These are phyloP conservation scores for Stomatorhinus ivindoensis DNA, from an alignment of 2,113 vertebrate species.

Conservation along the genomic window DNA sequence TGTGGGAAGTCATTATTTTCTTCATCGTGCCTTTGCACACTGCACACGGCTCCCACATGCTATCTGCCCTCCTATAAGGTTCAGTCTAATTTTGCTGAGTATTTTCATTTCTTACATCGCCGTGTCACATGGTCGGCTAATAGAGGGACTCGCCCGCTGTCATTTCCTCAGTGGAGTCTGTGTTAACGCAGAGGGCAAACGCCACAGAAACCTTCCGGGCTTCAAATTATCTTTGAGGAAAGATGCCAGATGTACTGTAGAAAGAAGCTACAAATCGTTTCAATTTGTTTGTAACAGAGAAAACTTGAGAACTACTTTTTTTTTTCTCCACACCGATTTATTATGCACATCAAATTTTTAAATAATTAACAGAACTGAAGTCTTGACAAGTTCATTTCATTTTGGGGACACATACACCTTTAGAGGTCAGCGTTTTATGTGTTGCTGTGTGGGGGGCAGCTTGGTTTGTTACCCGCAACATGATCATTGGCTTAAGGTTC, in stretches of 20 bases:
- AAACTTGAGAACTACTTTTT: background rate
- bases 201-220: background rate
- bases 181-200: background rate
- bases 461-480: background rate
- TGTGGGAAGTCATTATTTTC: background rate
- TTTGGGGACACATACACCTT: background rate
- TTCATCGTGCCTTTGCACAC: background rate
- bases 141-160: background rate
- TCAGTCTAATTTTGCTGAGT: background rate
- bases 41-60: background rate
- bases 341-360: background rate
- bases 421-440: background rate
- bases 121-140: background rate
- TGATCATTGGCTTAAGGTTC: background rate
- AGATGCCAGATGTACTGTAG: background rate
- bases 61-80: background rate
- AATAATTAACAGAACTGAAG: background rate
- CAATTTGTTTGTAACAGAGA: background rate
- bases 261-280: conserved; percentile 6
- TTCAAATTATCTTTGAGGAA: background rate
- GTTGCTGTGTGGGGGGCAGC: background rate
- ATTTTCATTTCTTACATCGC: background rate
- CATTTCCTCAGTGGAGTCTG: background rate
- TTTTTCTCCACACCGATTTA: background rate
- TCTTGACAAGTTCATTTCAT: background rate